phyloP scores from a whole-genome alignment of 2,797 vertebrate species.

The Lithobates pipiens region DNA sequence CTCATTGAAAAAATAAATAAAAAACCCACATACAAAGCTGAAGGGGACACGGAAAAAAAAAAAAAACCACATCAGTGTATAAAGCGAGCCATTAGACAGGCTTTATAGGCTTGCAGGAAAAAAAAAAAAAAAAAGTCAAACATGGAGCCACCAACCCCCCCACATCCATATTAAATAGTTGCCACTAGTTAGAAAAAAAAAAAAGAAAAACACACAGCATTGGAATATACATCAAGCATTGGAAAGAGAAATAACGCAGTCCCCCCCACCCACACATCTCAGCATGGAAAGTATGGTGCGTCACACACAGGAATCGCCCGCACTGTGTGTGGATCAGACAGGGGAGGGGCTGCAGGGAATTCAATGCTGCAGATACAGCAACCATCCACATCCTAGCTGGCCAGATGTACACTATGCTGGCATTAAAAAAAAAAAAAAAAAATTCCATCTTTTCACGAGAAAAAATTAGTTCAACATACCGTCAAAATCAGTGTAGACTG shows the following conservation, averaged over 20 bases:
- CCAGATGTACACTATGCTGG: no score
- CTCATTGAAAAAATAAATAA: no score
- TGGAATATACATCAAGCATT: neutral
- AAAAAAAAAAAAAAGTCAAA: no score
- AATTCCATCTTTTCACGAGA: neutral
- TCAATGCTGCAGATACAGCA: neutral
- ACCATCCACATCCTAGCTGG: neutral
- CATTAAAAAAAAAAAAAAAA: neutral
- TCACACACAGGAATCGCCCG: slow-evolving; percentile 80
- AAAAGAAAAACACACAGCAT: neutral
- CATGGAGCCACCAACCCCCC: no score
- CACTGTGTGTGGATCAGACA: slow-evolving; percentile 55
- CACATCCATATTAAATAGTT: no score
- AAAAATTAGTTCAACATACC: slow-evolving; percentile 76
- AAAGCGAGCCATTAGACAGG: no score
- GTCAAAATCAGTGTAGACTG: slow-evolving; percentile 97
- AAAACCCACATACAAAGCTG: no score
- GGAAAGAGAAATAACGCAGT: neutral
- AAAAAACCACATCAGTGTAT: no score
- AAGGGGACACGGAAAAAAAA: no score
- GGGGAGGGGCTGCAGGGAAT: slow-evolving; percentile 20
- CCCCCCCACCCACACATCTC: slow-evolving; percentile 59
- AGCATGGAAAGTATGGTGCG: slow-evolving; percentile 79
- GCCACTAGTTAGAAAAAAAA: neutral
- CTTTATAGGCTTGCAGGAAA: neutral